Conservation (phyloP, 1,140 invertebrate genomes). For the Caenorhabditis latens region DNA sequence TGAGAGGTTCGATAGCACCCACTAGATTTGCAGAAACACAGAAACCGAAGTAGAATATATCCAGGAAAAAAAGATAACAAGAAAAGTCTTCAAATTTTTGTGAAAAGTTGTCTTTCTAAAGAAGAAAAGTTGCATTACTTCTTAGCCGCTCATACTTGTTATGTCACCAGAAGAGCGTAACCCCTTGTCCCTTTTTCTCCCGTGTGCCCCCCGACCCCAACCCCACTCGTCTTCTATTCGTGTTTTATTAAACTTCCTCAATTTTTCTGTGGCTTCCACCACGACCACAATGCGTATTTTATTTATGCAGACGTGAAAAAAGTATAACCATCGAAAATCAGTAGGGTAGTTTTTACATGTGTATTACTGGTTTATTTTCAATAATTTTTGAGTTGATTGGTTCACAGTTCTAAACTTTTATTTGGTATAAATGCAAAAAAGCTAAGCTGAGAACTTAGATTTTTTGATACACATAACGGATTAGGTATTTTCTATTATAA, state of each 20-base stretch:
- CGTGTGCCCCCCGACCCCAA: neutral
- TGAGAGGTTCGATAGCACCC: neutral
- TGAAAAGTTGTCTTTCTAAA: neutral
- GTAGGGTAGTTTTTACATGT: neutral
- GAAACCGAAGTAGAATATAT: neutral
- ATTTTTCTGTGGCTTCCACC: constrained; percentile 47
- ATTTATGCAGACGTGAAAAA: constrained; percentile 44
- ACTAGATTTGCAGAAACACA: neutral
- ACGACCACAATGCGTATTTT: constrained; percentile 46
- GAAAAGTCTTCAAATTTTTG: constrained; percentile 4
- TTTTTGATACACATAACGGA: neutral
- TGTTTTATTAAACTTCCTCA: constrained; percentile 56
- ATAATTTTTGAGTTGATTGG: too few relatives aligned
- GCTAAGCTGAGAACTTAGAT: neutral
- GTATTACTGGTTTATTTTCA: neutral
- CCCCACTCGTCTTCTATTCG: constrained; percentile 45
- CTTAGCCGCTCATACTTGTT: constrained; percentile 29
- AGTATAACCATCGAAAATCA: constrained; percentile 16
- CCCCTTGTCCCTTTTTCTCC: constrained; percentile 24
- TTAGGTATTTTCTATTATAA: neutral
- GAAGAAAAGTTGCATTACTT: constrained; percentile 41
- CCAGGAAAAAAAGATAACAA: neutral
- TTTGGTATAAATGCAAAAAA: too few relatives aligned
- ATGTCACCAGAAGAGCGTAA: constrained; percentile 46
- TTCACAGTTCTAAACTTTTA: too few relatives aligned